A percentile compares a stretch with the other conserved stretches of the same genome.
These are phyloP conservation scores for Trinectes maculatus DNA, from an alignment of 2,113 vertebrate species.

Conservation along the genomic window DNA sequence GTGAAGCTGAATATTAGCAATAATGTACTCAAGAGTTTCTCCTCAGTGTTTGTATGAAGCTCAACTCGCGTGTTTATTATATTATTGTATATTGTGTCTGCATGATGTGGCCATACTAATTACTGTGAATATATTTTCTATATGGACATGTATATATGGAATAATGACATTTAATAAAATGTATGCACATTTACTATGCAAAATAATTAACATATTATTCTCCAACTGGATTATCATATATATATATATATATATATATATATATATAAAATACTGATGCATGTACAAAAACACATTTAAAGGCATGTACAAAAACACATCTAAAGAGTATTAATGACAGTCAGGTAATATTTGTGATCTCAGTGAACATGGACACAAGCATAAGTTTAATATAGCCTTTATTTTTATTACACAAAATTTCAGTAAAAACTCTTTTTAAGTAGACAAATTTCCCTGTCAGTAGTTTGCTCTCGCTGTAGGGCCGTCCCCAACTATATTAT, in stretches of 20 bases:
- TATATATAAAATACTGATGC: not conserved
- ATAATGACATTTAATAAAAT: conserved; percentile 52
- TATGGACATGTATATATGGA: conserved; percentile 11
- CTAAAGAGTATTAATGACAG: not conserved
- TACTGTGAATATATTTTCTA: conserved; percentile 42
- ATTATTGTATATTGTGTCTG: conserved; percentile 29
- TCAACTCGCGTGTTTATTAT: conserved; percentile 14
- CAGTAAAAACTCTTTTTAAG: conserved; percentile 77
- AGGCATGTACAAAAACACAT: too few species aligned
- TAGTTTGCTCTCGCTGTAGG: conserved; percentile 70
- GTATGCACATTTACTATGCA: conserved; percentile 43
- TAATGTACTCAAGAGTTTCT: conserved; percentile 28
- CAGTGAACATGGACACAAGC: conserved; percentile 15
- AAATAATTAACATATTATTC: not conserved
- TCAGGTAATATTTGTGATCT: not conserved
- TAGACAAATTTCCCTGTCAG: conserved; percentile 78
- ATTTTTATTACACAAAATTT: conserved; percentile 81
- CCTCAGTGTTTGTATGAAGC: conserved; percentile 1
- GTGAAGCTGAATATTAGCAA: conserved; percentile 43
- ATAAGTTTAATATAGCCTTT: conserved; percentile 75
- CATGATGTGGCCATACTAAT: conserved; percentile 46
- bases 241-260: too few species aligned
- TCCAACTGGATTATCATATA: not conserved
- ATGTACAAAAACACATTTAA: too few species aligned
- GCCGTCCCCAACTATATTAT: conserved; percentile 34